Evolutionary conservation across 1,140 invertebrate species (phyloP), one percentile per base, ranked within the genome.

Genomic region (Calycopis cecrops): DNA sequence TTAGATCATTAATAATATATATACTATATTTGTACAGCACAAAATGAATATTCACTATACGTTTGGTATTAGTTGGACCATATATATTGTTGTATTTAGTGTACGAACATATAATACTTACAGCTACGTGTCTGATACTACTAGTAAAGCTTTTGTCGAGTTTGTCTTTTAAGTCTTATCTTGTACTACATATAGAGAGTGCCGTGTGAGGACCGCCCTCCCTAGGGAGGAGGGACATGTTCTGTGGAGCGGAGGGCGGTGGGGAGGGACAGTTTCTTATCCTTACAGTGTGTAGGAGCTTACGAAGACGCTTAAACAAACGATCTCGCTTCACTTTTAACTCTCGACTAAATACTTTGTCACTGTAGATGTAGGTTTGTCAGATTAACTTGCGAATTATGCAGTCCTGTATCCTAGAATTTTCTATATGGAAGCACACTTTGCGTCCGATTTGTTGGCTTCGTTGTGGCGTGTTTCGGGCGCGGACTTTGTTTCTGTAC

Each of bases 181-280:
- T 73, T 68, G 71, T 79, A 70, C 72, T 84, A 79, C 81, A 78
- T 84, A 82, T 82, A 80, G 73, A 66, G 53, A 65, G 74, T 76
- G 69, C 60, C 64, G 62, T 50, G 64, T 59, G 34, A 59, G 18
- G 65, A 67, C 61, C 67, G 54, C 55, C 48, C 9, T 16, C 40
- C n/a, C n/a, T n/a, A 16, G 17, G 8, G 9, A 9, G 35, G 35
- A 9, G 35, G 35, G 35, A 3, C 3, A 37, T 37, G 34, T 6
- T 35, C 34, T 35, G 4, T 6, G 9, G 34, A 9, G 34, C 4
- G 34, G 4, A 9, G 4, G 34, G 34, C 9, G 34, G 34, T 2
- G 35, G 35, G 9, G 21, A 28, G 2, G 21, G 21, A 28, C 2
- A 2, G 21, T 28, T 28, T 28, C 21, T 28, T 28, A 28, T 28